Conservation (phyloP, 1,140 invertebrate species). For the Neodiprion lecontei region DNA sequence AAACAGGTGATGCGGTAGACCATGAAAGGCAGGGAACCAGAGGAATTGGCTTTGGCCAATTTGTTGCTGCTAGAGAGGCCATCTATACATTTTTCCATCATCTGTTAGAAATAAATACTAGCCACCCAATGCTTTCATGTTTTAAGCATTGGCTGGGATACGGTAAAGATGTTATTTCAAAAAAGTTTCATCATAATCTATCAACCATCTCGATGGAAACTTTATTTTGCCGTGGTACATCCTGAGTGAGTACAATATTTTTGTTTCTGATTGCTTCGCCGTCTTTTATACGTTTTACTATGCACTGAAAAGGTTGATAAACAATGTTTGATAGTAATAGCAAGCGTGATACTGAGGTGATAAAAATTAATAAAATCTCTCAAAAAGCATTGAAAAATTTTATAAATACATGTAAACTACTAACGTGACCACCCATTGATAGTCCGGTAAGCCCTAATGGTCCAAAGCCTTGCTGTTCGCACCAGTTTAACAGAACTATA, state of each 20-base stretch:
- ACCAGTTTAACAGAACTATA: slow-evolving; percentile 92
- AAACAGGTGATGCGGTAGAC: slow-evolving; percentile 95
- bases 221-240: neutral
- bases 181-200: neutral
- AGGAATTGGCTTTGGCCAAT: slow-evolving; percentile 91
- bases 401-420: slow-evolving; percentile 49
- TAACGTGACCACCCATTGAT: slow-evolving; percentile 99
- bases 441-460: slow-evolving; percentile 95
- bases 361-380: slow-evolving; percentile 14
- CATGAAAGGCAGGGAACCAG: slow-evolving; percentile 96
- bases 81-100: slow-evolving; percentile 70
- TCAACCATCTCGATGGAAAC: neutral
- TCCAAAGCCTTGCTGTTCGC: slow-evolving; percentile 84
- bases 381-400: neutral
- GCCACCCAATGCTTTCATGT: slow-evolving; percentile 12
- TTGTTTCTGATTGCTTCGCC: too few relatives aligned
- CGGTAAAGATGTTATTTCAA: neutral
- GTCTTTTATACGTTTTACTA: too few relatives aligned
- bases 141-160: slow-evolving; percentile 1
- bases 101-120: slow-evolving; percentile 3
- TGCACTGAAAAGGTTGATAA: too few relatives aligned
- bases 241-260: too few relatives aligned
- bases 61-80: slow-evolving; percentile 94
- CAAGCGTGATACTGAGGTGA: too few relatives aligned
- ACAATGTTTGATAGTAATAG: too few relatives aligned